phyloP scores from a whole-genome alignment of 2,113 vertebrate species.

The Gymnarchus niloticus region DNA sequence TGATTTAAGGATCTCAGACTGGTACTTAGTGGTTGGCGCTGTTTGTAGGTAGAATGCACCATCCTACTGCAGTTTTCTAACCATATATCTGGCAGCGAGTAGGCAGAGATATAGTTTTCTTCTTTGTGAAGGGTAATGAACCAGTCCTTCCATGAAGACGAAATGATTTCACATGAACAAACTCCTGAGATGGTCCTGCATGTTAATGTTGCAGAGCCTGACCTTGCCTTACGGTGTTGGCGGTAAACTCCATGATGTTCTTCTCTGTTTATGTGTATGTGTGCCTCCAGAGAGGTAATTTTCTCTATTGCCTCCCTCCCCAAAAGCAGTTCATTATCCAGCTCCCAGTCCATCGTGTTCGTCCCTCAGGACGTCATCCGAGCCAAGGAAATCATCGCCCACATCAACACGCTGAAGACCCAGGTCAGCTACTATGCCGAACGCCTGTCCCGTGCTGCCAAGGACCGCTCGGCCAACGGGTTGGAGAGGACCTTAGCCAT shows the following conservation, averaged over 20 bases:
- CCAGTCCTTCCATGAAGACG: not conserved
- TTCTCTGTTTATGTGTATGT: not conserved
- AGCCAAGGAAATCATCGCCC: constrained; percentile 94
- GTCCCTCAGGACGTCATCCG: constrained; percentile 85
- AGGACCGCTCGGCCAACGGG: constrained; percentile 86
- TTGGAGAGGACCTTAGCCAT: constrained; percentile 90
- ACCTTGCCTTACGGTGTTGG: not conserved
- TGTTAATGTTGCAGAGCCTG: not conserved
- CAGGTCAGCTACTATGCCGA: constrained; percentile 98
- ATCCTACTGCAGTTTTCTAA: not conserved
- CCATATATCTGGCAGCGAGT: not conserved
- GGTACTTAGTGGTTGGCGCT: not conserved
- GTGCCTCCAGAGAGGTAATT: not conserved
- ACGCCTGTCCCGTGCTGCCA: constrained; percentile 87
- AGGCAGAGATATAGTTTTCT: not conserved
- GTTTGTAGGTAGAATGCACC: not conserved
- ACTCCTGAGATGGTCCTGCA: not conserved
- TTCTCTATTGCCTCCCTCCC: not conserved
- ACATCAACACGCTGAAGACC: constrained; percentile 95
- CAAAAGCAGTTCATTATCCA: constrained; percentile 70
- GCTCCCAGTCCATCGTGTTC: constrained; percentile 89
- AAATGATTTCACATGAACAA: not conserved
- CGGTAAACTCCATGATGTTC: not conserved
- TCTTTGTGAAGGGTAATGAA: not conserved
- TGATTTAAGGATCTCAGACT: not conserved